Percentiles rank a stretch among this genome's conserved stretches.
Evolutionary conservation across 2,113 vertebrate genomes (phyloP).

Genomic region (Channa argus): DNA sequence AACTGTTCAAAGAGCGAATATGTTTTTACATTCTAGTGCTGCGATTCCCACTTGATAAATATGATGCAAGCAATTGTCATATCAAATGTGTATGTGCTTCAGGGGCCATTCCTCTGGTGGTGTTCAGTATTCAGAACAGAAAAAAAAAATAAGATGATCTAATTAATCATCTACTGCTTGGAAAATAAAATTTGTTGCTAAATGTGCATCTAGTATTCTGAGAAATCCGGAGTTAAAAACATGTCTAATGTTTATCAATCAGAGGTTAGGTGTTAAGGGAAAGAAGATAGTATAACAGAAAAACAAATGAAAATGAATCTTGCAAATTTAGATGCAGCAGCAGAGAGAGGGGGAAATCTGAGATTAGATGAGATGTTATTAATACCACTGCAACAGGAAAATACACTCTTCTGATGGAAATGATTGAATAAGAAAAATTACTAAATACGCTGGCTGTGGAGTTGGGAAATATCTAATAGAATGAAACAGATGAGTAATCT

Average conservation of each 20-base stretch:
- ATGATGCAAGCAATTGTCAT: constrained; percentile 31
- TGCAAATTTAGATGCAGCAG: background rate
- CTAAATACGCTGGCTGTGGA: background rate
- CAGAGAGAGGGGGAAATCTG: background rate
- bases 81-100: constrained; percentile 2
- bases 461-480: background rate
- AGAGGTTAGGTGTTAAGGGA: background rate
- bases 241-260: background rate
- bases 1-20: constrained; percentile 13
- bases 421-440: constrained; percentile 3
- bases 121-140: constrained; percentile 22
- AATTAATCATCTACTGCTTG: background rate
- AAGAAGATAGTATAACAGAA: background rate
- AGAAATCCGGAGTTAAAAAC: too few relatives aligned
- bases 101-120: background rate
- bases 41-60: constrained; percentile 3
- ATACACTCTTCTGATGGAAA: background rate
- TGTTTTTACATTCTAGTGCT: constrained; percentile 26
- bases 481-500: constrained; percentile 14
- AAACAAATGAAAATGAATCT: background rate
- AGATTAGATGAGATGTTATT: background rate
- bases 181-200: background rate
- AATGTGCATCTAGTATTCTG: too few relatives aligned
- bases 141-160: background rate
- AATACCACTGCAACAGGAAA: background rate